Evolutionary conservation across 2,113 vertebrate genomes (phyloP).

Genomic region (Merops nubicus): DNA sequence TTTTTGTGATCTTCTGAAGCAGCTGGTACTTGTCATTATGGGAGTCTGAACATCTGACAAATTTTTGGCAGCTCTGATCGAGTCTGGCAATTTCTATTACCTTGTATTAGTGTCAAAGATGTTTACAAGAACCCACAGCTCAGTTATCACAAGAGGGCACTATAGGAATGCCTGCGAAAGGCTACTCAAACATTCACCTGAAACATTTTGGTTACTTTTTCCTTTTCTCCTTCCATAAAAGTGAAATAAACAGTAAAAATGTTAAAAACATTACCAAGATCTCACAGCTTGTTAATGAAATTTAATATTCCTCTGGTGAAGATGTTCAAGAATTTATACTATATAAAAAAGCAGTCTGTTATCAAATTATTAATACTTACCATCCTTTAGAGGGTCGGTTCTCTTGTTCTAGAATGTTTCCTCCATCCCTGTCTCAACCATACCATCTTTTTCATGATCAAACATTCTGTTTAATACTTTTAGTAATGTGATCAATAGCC

Average conservation of each 20-base stretch:
- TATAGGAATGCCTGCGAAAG: constrained; percentile 1
- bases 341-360: neutral
- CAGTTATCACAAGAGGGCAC: constrained; percentile 31
- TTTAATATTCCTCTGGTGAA: neutral
- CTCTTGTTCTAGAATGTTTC: neutral
- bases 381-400: neutral
- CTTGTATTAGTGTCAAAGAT: neutral
- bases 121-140: neutral
- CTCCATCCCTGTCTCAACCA: neutral
- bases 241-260: neutral
- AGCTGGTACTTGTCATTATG: neutral
- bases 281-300: neutral
- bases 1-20: neutral
- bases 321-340: neutral
- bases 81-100: neutral
- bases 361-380: neutral
- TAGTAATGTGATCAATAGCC: neutral
- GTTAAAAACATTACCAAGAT: neutral
- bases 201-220: neutral
- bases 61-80: neutral
- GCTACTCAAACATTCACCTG: neutral
- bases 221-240: neutral
- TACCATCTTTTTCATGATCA: neutral
- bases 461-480: neutral
- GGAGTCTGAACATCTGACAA: neutral